Evolutionary conservation across 2,888 invertebrate genomes (phyloP), one percentile per base, ranked within the genome.

Genomic region (Aleiodes alternator): DNA sequence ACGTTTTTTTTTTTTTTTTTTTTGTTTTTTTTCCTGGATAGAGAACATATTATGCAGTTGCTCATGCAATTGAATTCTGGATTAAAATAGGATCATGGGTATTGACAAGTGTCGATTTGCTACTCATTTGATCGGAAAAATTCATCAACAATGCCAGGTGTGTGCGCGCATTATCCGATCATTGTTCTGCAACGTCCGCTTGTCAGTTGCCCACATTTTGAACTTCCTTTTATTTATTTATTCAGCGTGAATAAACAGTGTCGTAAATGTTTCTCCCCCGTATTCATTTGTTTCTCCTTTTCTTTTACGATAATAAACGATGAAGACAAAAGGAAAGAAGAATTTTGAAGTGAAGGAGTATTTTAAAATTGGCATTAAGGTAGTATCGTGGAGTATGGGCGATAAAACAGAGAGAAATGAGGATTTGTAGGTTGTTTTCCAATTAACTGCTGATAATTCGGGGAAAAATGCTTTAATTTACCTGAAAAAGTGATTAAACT

Each of bases 51-150:
- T 55, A 55, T 55, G 14, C 14, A 16, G 14, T 55, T 55, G 55
- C 16, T 16, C 55, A n/a, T 55, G 55, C 14, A 55, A 55, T 16
- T 55, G 55, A 55, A 55, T n/a, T 5, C 14, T 14, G 14, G n/a
- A 55, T 55, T 55, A 23, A 11, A 23, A 11, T 9, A 23, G 43
- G 29, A 64, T 48, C 29, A 48, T 64, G 64, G 23, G 43, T 48
- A 64, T 64, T 64, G 48, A 48, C 64, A 48, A 64, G 64, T 59
- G 59, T 59, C 31, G 34, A 38, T 48, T 48, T 9, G 14, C 12
- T 61, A 48, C 43, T 64, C 64, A 64, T 11, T 48, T 64, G 43
- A 64, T 23, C 48, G 64, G 48, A 64, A 64, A 64, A 64, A n/a
- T 43, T 16, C 29, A 23, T 64, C 48, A 48, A 64, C 64, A 64